A percentile compares a stretch with the other conserved stretches of the same genome.
These are phyloP conservation scores for Netelia fuscicornis DNA, from an alignment of 2,888 invertebrate genomes.

Conservation along the genomic window DNA sequence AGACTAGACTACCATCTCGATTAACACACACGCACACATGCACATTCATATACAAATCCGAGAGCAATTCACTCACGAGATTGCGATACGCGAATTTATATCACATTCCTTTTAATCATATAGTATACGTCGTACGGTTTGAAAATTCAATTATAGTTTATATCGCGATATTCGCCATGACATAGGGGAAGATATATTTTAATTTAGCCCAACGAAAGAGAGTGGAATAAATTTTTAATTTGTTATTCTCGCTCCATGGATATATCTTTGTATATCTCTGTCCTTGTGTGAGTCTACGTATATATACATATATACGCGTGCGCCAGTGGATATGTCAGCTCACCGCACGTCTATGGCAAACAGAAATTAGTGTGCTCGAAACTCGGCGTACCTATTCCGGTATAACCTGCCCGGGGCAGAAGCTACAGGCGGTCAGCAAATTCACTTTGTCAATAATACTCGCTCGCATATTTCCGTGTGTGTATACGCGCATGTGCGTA, in stretches of 20 bases:
- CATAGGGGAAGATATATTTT: constrained; percentile 44
- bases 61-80: constrained; percentile 48
- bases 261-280: not conserved
- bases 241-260: not conserved
- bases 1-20: constrained; percentile 24
- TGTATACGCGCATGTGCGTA: no score
- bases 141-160: constrained; percentile 52
- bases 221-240: constrained; percentile 34
- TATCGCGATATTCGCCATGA: constrained; percentile 11
- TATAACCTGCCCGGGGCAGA: constrained; percentile 44
- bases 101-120: constrained; percentile 18
- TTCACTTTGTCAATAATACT: constrained; percentile 68
- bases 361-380: constrained; percentile 51
- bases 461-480: constrained; percentile 12
- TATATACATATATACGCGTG: not conserved
- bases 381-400: constrained; percentile 40
- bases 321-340: not conserved
- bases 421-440: constrained; percentile 63
- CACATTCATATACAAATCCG: not conserved
- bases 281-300: not conserved
- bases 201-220: constrained; percentile 7
- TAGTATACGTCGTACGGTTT: constrained; percentile 16
- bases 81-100: constrained; percentile 55
- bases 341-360: constrained; percentile 31
- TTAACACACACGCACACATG: constrained; percentile 26